Percentiles rank a stretch among this genome's conserved stretches.
These are phyloP conservation scores for Leptoteleia sp. DNA, from an alignment of 1,140 invertebrate genomes.

Conservation along the genomic window DNA sequence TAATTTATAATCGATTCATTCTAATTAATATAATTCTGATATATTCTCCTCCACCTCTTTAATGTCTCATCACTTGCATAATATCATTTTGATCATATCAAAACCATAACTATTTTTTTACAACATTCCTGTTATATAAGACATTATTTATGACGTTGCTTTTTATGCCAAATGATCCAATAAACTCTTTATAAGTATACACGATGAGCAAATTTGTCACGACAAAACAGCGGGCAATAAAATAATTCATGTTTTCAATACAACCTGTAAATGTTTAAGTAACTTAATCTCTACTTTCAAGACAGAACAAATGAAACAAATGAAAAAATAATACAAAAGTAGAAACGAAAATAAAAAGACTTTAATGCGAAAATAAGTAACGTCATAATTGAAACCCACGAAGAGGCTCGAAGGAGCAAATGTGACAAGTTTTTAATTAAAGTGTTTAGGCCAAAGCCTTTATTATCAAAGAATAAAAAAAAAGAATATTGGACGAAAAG, in stretches of 20 bases:
- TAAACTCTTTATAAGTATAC: constrained; percentile 28
- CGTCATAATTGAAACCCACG: constrained; percentile 25
- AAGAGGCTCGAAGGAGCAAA: constrained; percentile 35
- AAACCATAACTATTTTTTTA: constrained; percentile 32
- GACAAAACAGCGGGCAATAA: constrained; percentile 16
- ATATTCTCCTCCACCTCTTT: too few species aligned
- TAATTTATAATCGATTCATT: too few species aligned
- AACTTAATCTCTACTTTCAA: constrained; percentile 4
- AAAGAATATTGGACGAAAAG: constrained; percentile 17
- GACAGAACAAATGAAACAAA: neutral
- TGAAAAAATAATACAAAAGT: neutral
- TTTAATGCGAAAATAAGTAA: constrained; percentile 7
- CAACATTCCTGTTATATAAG: constrained; percentile 13
- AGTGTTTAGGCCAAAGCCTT: constrained; percentile 74
- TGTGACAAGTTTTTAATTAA: constrained; percentile 78
- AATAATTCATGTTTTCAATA: constrained; percentile 32
- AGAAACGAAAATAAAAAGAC: constrained; percentile 12
- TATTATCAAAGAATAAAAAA: constrained; percentile 69
- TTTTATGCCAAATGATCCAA: constrained; percentile 37
- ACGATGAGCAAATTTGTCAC: constrained; percentile 36
- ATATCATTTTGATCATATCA: constrained; percentile 16
- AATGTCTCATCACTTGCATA: constrained; percentile 32
- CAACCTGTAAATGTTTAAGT: constrained; percentile 21
- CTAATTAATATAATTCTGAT: too few species aligned
- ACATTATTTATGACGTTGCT: constrained; percentile 28